Base-by-base conservation (phyloP, 2,113 vertebrate genomes). In the Neoarius graeffei region DNA sequence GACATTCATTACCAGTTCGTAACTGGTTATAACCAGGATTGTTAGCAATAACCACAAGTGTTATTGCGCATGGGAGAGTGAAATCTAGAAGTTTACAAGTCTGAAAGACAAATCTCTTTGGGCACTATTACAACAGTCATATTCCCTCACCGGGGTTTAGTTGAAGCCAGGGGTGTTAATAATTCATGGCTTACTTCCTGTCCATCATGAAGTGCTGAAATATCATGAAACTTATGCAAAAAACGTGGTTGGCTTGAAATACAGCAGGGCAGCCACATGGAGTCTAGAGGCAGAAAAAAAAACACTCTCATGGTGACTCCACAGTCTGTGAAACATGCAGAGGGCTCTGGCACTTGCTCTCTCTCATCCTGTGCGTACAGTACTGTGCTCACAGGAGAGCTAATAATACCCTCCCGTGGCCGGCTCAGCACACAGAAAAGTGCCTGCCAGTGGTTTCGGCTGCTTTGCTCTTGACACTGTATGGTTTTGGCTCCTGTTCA, bases 401-500 rank as follows among this genome's bases (percentile, higher is more conserved):
- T 91, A 90, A 89, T 89, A 92, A 91, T 91, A 92, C 60, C 57
- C 88, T 88, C 83, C 85, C 25, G 89, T 62, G 88, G 87, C 88
- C 89, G 81, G 90, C 89, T 88, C 90, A 86, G 88, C 89, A 88
- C 56, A 81, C 83, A 84, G 89, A 89, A 90, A 91, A 91, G 87
- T 89, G 90, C 83, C 90, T 89, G 83, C 76, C 81, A 52, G 85
- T 86, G 89, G 60, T 90, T 92, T 91, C 81, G 87, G 83, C 87
- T 88, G 89, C 85, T 90, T 90, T 88, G 84, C 82, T 87, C 87
- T 89, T 79, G 83, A 88, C 90, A 90, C 92, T 91, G 76, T 48
- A 83, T 91, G 93, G 90, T 93, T 93, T 95, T 95, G 93, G 92
- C 91, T 14, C 2, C 30, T 67, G 90, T 90, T 91, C 89, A 92